Evolutionary conservation across 2,888 invertebrate genomes (phyloP), one percentile per base, ranked within the genome.

Genomic region (Diaprepes abbreviatus): DNA sequence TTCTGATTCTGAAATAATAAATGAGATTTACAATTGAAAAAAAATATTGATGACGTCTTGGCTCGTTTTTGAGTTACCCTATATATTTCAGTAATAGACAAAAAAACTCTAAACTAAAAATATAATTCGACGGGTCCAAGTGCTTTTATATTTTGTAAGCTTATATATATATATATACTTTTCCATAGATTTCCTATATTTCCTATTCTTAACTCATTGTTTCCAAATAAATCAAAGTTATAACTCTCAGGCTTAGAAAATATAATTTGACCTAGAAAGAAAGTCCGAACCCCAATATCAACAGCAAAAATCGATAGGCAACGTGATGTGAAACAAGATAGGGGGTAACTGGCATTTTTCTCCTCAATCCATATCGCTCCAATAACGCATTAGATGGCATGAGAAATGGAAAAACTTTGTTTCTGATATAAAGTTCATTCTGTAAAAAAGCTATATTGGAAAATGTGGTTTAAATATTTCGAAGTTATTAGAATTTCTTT

Each of bases 381-480:
- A 78, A 79, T 79, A 78, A 77, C 77, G 70, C 76, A 74, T 74
- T 75, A 73, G 76, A 77, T 75, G 76, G 77, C 71, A 79, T 78
- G 75, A 76, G 77, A 80, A 79, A 80, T 80, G 79, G 79, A 78
- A 78, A 78, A 78, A 78, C 77, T 78, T 79, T 78, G 21, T 59
- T 48, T 48, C 43, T 45, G 40, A 43, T 43, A 38, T 40, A 40
- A 58, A 58, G 14, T 24, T 55, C 0, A 12, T 55, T 0, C 35
- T 55, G n/a, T 36, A 38, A 35, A 24, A 55, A 35, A 35, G n/a
- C n/a, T 14, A 12, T 50, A 28, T 28, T 50, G 48, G 48, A 50
- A 50, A 50, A 50, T 50, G 5, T 6, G n/a, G n/a, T n/a, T n/a
- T n/a, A n/a, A n/a, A n/a, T n/a, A n/a, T n/a, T n/a, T n/a, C n/a